A percentile compares a stretch with the other conserved stretches of the same genome.
Evolutionary conservation across 2,888 invertebrate genomes (phyloP).

Genomic region (Andrena bucephala): DNA sequence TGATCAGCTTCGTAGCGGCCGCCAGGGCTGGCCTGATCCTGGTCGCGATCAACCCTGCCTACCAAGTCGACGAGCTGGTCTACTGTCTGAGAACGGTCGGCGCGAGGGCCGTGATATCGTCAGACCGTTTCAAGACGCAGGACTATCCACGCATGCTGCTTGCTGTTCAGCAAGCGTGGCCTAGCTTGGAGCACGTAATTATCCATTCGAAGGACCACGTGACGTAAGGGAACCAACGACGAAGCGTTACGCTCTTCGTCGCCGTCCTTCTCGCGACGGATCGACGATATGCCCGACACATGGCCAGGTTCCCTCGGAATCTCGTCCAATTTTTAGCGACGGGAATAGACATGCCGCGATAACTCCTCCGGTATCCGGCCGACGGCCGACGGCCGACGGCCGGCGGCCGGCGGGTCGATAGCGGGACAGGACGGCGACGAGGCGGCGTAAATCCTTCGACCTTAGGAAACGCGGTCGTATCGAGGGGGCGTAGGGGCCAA

Average conservation of each 20-base stretch:
- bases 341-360: slow-evolving; percentile 36
- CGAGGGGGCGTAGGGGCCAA: slow-evolving; percentile 5
- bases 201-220: slow-evolving; percentile 75
- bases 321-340: slow-evolving; percentile 47
- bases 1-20: slow-evolving; percentile 89
- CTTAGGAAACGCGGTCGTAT: slow-evolving; percentile 50
- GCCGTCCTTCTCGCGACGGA: not conserved
- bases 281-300: slow-evolving; percentile 8
- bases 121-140: slow-evolving; percentile 88
- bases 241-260: slow-evolving; percentile 12
- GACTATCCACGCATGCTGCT: slow-evolving; percentile 89
- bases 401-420: slow-evolving; percentile 32
- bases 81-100: slow-evolving; percentile 91
- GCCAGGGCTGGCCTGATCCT: slow-evolving; percentile 90
- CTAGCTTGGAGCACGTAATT: slow-evolving; percentile 86
- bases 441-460: slow-evolving; percentile 49
- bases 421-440: slow-evolving; percentile 25
- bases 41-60: slow-evolving; percentile 92
- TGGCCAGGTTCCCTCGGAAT: slow-evolving; percentile 30
- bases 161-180: slow-evolving; percentile 85
- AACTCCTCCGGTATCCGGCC: slow-evolving; percentile 43
- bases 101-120: slow-evolving; percentile 89
- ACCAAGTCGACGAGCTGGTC: slow-evolving; percentile 89
- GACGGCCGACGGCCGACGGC: slow-evolving; percentile 11
- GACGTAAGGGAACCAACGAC: slow-evolving; percentile 69